Conservation (phyloP, 2,113 vertebrate genomes). For the Thunnus maccoyii region DNA sequence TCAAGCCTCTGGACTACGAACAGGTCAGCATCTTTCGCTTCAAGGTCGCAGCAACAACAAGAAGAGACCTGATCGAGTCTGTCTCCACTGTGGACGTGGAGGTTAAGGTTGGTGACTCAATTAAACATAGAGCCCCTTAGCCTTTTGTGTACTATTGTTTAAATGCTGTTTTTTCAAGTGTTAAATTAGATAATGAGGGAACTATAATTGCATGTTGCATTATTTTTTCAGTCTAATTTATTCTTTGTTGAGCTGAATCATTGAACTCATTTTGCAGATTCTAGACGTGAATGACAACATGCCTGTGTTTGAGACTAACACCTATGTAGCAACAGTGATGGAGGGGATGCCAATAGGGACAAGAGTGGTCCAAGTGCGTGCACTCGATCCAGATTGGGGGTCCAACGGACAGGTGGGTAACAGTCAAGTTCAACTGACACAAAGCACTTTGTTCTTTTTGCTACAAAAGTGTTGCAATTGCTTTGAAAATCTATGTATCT, state of each 20-base stretch:
- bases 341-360: conserved; percentile 96
- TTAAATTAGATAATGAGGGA: too few relatives aligned
- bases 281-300: conserved; percentile 97
- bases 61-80: conserved; percentile 89
- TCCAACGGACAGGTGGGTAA: conserved; percentile 91
- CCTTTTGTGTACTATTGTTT: neutral
- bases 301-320: conserved; percentile 91
- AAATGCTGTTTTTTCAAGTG: too few relatives aligned
- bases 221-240: neutral
- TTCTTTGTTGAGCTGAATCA: neutral
- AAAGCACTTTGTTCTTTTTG: neutral
- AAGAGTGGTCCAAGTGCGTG: conserved; percentile 92
- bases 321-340: conserved; percentile 93
- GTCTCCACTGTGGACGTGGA: conserved; percentile 93
- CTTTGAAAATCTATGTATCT: neutral
- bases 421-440: neutral
- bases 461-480: neutral
- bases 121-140: neutral
- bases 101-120: conserved; percentile 85
- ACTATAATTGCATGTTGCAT: too few relatives aligned
- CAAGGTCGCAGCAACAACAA: conserved; percentile 91
- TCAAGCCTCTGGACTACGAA: conserved; percentile 93
- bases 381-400: conserved; percentile 91
- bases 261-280: conserved; percentile 55
- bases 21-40: conserved; percentile 89